Conservation (phyloP, 2,113 vertebrate genomes). For the Brachyhypopomus gauderio region DNA sequence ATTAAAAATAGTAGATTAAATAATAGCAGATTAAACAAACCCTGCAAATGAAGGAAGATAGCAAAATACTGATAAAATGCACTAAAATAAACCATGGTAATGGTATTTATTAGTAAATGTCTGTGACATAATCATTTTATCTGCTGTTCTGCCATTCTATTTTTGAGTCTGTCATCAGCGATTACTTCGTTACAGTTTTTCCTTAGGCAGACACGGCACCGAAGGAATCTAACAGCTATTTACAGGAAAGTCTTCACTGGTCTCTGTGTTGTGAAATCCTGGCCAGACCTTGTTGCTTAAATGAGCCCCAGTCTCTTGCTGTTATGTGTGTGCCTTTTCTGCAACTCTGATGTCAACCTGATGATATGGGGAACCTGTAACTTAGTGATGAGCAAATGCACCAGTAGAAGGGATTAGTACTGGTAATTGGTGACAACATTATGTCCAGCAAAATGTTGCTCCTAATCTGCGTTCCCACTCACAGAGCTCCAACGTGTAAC, state of each 20-base stretch:
- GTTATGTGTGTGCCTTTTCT: background rate
- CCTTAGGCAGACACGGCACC: too few species aligned
- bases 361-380: background rate
- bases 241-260: background rate
- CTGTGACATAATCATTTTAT: too few species aligned
- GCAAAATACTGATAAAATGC: too few species aligned
- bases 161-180: too few species aligned
- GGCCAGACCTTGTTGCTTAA: background rate
- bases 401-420: background rate
- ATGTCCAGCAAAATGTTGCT: background rate
- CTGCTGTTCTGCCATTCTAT: too few species aligned
- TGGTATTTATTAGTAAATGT: too few species aligned
- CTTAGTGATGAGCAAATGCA: background rate
- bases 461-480: slow-evolving; percentile 2
- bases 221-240: too few species aligned
- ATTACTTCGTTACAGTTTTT: too few species aligned
- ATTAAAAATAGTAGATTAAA: too few species aligned
- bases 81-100: too few species aligned
- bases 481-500: slow-evolving; percentile 16
- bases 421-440: slow-evolving; percentile 5
- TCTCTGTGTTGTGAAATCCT: background rate
- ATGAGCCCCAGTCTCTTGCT: background rate
- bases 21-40: too few species aligned
- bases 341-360: background rate
- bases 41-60: too few species aligned